phyloP scores from a whole-genome alignment of 2,113 vertebrate genomes.

The Prietella phreatophila region DNA sequence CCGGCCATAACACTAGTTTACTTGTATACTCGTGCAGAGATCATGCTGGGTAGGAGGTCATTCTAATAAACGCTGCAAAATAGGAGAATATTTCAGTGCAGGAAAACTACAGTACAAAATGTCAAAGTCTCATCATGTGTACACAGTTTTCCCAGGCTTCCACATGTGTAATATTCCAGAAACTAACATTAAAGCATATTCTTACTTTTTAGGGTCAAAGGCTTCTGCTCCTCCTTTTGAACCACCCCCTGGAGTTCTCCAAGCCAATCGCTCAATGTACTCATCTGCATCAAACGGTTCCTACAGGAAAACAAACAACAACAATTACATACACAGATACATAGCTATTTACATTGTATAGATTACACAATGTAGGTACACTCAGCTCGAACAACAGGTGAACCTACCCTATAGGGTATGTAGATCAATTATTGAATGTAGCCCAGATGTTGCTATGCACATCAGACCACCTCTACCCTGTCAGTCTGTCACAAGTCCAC shows the following conservation, averaged over 20 bases:
- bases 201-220: conserved; percentile 97
- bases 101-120: not conserved
- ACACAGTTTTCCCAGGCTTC: not conserved
- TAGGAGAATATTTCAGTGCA: no score
- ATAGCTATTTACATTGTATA: not conserved
- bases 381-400: not conserved
- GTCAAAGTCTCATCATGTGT: not conserved
- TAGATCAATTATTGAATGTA: not conserved
- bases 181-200: not conserved
- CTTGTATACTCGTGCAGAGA: not conserved
- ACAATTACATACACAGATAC: not conserved
- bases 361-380: not conserved
- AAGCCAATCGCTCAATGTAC: conserved; percentile 96
- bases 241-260: conserved; percentile 96
- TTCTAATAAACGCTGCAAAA: not conserved
- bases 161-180: not conserved
- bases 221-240: conserved; percentile 94
- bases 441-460: not conserved
- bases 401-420: not conserved
- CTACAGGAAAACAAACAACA: conserved; percentile 62
- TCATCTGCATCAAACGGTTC: conserved; percentile 99
- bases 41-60: not conserved
- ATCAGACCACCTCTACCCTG: not conserved
- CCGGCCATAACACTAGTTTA: no score
- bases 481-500: not conserved